A percentile compares a stretch with the other conserved stretches of the same genome.
These are phyloP conservation scores for Myotis pilosus DNA, from an alignment of 2,797 vertebrate genomes.

Conservation along the genomic window DNA sequence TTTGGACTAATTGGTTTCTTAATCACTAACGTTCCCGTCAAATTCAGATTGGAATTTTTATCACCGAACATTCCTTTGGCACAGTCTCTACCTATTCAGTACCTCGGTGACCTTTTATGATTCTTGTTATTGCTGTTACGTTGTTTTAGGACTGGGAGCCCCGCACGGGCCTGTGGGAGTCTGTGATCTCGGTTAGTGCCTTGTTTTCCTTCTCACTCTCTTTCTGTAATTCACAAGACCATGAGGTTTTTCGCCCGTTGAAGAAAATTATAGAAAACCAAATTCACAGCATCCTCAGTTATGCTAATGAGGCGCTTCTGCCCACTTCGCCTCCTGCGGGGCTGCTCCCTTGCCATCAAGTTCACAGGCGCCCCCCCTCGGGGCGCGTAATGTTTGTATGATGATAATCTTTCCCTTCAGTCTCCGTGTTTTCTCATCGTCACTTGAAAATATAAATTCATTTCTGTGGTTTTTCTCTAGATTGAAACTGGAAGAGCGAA, in stretches of 20 bases:
- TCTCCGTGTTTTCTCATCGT: background rate
- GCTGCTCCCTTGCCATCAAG: background rate
- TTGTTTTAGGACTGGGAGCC: background rate
- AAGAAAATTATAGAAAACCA: background rate
- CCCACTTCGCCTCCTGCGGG: rapidly evolving
- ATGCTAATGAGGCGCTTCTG: rapidly evolving
- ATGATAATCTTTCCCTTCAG: background rate
- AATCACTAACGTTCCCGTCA: background rate
- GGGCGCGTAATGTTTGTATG: rapidly evolving
- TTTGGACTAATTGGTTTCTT: background rate
- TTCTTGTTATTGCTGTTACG: background rate
- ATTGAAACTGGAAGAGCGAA: constrained; percentile 87
- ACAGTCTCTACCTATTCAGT: background rate
- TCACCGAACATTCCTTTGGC: background rate
- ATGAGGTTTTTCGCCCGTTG: background rate
- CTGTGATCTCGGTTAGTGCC: background rate
- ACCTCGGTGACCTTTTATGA: background rate
- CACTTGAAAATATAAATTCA: background rate
- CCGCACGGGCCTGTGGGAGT: background rate
- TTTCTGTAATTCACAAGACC: background rate
- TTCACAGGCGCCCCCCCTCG: background rate
- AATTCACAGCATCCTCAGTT: background rate
- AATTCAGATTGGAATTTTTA: background rate
- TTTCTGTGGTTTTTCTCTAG: constrained; percentile 69
- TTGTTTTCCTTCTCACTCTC: background rate